Conservation (phyloP, 2,797 vertebrate genomes). For the Tamandua tetradactyla region DNA sequence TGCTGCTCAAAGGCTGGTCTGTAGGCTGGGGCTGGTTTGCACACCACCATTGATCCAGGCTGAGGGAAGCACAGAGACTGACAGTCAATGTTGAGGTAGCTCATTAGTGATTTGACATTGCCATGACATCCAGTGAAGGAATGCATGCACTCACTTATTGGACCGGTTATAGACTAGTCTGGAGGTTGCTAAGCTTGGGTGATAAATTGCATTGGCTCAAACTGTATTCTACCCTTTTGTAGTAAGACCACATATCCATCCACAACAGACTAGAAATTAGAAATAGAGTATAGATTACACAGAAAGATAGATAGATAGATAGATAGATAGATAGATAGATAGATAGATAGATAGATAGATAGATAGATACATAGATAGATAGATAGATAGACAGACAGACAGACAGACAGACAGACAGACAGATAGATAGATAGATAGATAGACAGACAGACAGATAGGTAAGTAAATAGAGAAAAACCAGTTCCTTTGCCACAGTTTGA, state of each 20-base stretch:
- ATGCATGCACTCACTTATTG: not conserved
- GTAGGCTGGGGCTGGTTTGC: fast-evolving
- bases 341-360: not conserved
- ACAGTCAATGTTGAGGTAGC: not conserved
- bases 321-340: not conserved
- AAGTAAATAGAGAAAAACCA: not conserved
- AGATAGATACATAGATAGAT: too few relatives aligned
- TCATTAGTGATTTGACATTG: not conserved
- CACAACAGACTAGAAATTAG: not conserved
- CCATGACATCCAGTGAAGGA: not conserved
- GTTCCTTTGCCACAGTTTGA: not conserved
- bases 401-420: not conserved
- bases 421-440: too few relatives aligned
- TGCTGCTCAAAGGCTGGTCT: not conserved
- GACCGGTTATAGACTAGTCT: not conserved
- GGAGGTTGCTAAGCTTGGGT: not conserved
- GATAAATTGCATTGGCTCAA: not conserved
- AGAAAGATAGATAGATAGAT: too few relatives aligned
- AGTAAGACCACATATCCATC: not conserved
- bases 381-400: not conserved
- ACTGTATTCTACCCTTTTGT: not conserved
- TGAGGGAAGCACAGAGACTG: not conserved
- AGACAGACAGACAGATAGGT: not conserved
- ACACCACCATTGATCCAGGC: not conserved
- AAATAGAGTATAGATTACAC: too few relatives aligned